These are phyloP conservation scores for Platycheirus rosarum DNA, from an alignment of 2,888 invertebrate species.

Conservation along the genomic window DNA sequence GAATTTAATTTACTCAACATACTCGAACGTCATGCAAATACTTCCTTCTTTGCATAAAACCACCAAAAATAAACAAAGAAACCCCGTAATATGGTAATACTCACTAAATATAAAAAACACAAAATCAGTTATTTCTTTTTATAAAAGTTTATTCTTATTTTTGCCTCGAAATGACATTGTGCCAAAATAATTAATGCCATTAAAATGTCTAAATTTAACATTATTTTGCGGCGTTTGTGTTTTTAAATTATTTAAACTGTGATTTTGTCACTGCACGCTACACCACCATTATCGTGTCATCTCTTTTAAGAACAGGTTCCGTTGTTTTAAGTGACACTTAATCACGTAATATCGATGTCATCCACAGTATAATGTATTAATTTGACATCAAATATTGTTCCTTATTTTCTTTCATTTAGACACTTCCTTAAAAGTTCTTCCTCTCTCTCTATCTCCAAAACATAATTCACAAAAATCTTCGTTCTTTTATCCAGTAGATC, in stretches of 20 bases:
- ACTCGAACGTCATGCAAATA: conserved; percentile 31
- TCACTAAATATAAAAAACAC: conserved; percentile 45
- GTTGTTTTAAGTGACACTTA: conserved; percentile 19
- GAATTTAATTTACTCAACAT: neutral
- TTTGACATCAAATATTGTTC: conserved; percentile 15
- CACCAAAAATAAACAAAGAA: conserved; percentile 34
- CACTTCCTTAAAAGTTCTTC: conserved; percentile 19
- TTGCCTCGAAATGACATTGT: conserved; percentile 31
- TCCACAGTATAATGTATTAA: conserved; percentile 7
- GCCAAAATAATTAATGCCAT: conserved; percentile 35
- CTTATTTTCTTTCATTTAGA: conserved; percentile 7
- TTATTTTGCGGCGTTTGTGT: neutral
- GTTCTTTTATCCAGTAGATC: conserved; percentile 11
- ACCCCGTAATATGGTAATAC: conserved; percentile 44
- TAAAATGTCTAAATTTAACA: conserved; percentile 44
- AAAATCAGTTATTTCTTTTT: conserved; percentile 54
- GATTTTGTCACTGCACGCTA: conserved; percentile 15
- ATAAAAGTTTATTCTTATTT: conserved; percentile 42
- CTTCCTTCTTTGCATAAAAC: conserved; percentile 36
- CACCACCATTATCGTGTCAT: conserved; percentile 18
- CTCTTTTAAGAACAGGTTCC: conserved; percentile 45
- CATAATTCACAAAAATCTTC: conserved; percentile 12
- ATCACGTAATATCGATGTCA: conserved; percentile 35
- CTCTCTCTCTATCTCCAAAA: conserved; percentile 10
- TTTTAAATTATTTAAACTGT: conserved; percentile 20